phyloP scores from a whole-genome alignment of 2,113 vertebrate species.

The Lophius piscatorius region DNA sequence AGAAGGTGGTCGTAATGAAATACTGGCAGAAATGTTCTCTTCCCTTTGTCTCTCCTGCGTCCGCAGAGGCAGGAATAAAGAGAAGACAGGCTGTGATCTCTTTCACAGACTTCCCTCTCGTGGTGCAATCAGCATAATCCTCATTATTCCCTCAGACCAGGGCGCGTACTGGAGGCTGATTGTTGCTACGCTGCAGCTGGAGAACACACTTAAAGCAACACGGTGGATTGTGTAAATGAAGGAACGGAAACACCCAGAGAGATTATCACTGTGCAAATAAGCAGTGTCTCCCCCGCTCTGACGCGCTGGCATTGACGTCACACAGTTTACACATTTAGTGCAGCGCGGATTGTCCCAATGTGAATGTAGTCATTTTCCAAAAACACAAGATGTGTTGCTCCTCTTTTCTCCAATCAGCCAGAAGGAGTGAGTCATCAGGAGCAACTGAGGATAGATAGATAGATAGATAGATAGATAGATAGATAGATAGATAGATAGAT shows the following conservation, averaged over 20 bases:
- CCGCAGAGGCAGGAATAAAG: background rate
- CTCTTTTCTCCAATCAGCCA: no score
- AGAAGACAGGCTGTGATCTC: background rate
- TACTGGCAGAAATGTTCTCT: background rate
- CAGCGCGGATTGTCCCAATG: slow-evolving; percentile 33
- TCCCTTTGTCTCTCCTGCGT: background rate
- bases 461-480: no score
- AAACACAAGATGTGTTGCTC: slow-evolving; percentile 1
- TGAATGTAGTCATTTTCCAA: slow-evolving; percentile 16
- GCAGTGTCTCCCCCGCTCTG: slow-evolving; percentile 36
- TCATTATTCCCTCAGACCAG: slow-evolving; percentile 18
- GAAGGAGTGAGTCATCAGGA: slow-evolving; percentile 68
- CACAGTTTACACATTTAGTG: background rate
- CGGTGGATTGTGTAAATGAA: slow-evolving; percentile 1
- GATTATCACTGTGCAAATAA: background rate
- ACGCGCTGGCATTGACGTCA: slow-evolving; percentile 29
- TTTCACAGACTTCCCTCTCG: no score
- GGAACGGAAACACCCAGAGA: slow-evolving; percentile 4
- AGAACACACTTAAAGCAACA: background rate
- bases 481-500: no score
- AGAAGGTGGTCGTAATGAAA: slow-evolving; percentile 21
- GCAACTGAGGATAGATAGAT: slow-evolving; percentile 21
- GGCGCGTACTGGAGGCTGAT: background rate
- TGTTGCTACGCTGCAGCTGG: background rate
- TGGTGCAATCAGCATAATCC: slow-evolving; percentile 14